phyloP scores from a whole-genome alignment of 2,113 vertebrate species.

The Saiga tatarica region DNA sequence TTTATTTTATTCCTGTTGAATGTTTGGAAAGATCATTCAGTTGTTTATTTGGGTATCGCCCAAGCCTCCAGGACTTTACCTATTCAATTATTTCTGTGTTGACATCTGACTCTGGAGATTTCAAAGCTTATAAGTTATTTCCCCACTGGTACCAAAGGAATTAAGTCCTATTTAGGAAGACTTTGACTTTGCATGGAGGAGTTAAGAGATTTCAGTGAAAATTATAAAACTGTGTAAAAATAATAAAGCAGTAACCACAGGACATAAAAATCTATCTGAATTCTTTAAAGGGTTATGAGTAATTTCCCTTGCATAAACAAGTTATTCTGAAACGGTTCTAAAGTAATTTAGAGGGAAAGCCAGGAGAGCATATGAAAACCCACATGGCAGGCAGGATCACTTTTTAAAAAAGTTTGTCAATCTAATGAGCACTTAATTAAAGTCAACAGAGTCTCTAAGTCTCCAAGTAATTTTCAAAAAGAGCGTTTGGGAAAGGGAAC shows the following conservation, averaged over 20 bases:
- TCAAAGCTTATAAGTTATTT: slow-evolving; percentile 68
- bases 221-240: slow-evolving; percentile 72
- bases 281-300: slow-evolving; percentile 58
- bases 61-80: slow-evolving; percentile 26
- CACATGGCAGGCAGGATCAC: slow-evolving; percentile 69
- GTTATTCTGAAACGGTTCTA: slow-evolving; percentile 56
- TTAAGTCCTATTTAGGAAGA: slow-evolving; percentile 65
- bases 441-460: slow-evolving; percentile 84
- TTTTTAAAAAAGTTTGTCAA: slow-evolving; percentile 83
- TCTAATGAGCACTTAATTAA: slow-evolving; percentile 83
- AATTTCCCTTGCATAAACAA: slow-evolving; percentile 53
- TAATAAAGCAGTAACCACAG: slow-evolving; percentile 67
- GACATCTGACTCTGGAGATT: slow-evolving; percentile 59
- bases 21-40: background rate
- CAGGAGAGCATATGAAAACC: slow-evolving; percentile 80
- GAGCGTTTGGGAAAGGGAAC: slow-evolving; percentile 77
- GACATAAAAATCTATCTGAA: slow-evolving; percentile 60
- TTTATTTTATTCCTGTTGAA: background rate
- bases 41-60: slow-evolving; percentile 35
- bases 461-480: slow-evolving; percentile 84
- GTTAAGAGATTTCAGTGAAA: slow-evolving; percentile 73
- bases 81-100: slow-evolving; percentile 59
- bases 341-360: slow-evolving; percentile 77
- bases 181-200: slow-evolving; percentile 63
- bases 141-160: slow-evolving; percentile 58